Conservation (phyloP, 2,888 invertebrate species). For the Drosophila neoperkinsi region DNA sequence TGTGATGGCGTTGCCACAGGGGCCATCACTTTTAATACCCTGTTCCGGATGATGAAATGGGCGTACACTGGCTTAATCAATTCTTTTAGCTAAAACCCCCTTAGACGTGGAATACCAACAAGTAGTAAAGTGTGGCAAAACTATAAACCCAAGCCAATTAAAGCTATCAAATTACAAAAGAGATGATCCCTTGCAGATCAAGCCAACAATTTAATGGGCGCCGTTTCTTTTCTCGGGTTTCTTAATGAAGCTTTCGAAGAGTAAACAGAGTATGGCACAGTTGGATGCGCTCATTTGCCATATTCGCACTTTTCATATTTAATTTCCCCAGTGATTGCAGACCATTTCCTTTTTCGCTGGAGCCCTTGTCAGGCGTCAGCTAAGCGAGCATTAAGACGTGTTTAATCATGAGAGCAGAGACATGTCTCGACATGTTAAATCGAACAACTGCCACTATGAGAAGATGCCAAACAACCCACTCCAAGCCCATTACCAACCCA, state of each 20-base stretch:
- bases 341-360: constrained; percentile 42
- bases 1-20: constrained; percentile 11
- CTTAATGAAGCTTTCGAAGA: neutral
- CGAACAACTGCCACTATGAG: constrained; percentile 39
- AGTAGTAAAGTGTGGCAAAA: neutral
- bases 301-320: constrained; percentile 39
- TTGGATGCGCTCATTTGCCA: neutral
- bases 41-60: neutral
- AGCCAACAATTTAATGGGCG: neutral
- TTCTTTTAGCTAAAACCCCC: neutral
- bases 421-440: constrained; percentile 53
- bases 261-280: neutral
- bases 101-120: neutral
- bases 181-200: neutral
- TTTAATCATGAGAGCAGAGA: constrained; percentile 54
- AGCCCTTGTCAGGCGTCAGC: constrained; percentile 50
- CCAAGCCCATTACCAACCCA: neutral
- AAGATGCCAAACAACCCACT: constrained; percentile 8
- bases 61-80: neutral
- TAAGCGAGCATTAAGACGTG: constrained; percentile 59
- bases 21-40: constrained; percentile 8
- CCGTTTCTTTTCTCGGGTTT: neutral
- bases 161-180: neutral
- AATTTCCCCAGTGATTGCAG: constrained; percentile 67
- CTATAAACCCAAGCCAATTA: neutral